Percentiles rank a stretch among this genome's conserved stretches.
Evolutionary conservation across 2,797 vertebrate genomes (phyloP).

Genomic region (Mareca strepera): DNA sequence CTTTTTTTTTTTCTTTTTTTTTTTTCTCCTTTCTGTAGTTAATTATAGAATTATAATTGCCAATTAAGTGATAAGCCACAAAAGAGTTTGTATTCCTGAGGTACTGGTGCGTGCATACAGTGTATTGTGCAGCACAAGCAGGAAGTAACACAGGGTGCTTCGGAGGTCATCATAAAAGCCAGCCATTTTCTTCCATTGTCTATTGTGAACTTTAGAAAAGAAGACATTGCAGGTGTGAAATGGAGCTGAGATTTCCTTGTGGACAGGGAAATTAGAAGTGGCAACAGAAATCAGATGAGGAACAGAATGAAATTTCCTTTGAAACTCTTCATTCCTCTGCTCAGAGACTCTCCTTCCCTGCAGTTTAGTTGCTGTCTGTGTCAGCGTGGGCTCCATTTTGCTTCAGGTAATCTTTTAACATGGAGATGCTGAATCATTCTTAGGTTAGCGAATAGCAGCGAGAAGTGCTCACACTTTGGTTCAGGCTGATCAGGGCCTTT

Average conservation of each 20-base stretch:
- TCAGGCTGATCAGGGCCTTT: not conserved
- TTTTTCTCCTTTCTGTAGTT: slow-evolving; percentile 22
- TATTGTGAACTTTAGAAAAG: not conserved
- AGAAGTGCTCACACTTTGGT: not conserved
- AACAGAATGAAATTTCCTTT: not conserved
- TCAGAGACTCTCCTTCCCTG: not conserved
- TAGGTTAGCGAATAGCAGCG: not conserved
- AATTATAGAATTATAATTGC: slow-evolving; percentile 69
- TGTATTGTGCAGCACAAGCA: not conserved
- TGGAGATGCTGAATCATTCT: not conserved
- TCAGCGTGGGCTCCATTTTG: not conserved
- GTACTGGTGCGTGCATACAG: not conserved
- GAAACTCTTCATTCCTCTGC: not conserved
- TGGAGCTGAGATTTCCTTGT: not conserved
- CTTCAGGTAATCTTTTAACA: not conserved
- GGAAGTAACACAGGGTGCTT: not conserved
- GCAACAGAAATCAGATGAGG: not conserved
- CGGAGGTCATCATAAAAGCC: too few relatives aligned
- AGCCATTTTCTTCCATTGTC: not conserved
- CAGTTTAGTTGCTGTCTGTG: not conserved
- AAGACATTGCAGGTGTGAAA: not conserved
- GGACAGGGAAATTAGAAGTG: not conserved
- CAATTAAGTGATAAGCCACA: slow-evolving; percentile 61
- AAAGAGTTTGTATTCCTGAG: slow-evolving; percentile 39
- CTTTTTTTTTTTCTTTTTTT: slow-evolving; percentile 19